Evolutionary conservation across 2,113 vertebrate genomes (phyloP).

Genomic region (Pygathrix nemaeus): DNA sequence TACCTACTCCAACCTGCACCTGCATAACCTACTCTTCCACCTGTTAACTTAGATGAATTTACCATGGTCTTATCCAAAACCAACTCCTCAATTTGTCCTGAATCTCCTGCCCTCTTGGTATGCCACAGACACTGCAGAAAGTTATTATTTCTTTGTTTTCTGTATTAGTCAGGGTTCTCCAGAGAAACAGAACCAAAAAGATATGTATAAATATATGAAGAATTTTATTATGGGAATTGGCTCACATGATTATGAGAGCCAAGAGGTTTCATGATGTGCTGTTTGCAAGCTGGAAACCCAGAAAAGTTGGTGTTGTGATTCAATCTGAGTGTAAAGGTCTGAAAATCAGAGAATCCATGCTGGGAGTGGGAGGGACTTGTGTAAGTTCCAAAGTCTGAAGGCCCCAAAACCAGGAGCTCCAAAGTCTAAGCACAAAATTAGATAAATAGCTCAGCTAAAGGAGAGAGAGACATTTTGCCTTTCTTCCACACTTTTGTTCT

Average conservation of each 20-base stretch:
- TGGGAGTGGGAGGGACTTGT: accelerated
- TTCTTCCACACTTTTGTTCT: neutral
- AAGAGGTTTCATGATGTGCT: neutral
- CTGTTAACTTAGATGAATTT: neutral
- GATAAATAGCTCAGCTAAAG: neutral
- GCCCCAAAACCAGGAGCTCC: neutral
- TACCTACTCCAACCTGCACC: neutral
- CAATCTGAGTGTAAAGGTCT: neutral
- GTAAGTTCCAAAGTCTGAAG: neutral
- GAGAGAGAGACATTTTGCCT: neutral
- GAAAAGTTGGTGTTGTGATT: neutral
- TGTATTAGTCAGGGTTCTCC: neutral
- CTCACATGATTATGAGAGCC: neutral
- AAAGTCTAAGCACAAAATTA: neutral
- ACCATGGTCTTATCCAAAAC: neutral
- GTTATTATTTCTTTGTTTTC: neutral
- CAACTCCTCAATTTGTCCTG: neutral
- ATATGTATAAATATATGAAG: neutral
- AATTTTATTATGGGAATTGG: neutral
- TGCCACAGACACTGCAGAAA: neutral
- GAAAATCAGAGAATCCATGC: neutral
- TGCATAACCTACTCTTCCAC: neutral
- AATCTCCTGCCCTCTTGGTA: neutral
- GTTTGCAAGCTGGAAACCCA: neutral
- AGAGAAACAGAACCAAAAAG: neutral